Percentiles rank a stretch among this genome's conserved stretches.
Evolutionary conservation across 53 echinoderm and acorn worm species (phyloP).

Genomic region (Hippasteria phrygiana): DNA sequence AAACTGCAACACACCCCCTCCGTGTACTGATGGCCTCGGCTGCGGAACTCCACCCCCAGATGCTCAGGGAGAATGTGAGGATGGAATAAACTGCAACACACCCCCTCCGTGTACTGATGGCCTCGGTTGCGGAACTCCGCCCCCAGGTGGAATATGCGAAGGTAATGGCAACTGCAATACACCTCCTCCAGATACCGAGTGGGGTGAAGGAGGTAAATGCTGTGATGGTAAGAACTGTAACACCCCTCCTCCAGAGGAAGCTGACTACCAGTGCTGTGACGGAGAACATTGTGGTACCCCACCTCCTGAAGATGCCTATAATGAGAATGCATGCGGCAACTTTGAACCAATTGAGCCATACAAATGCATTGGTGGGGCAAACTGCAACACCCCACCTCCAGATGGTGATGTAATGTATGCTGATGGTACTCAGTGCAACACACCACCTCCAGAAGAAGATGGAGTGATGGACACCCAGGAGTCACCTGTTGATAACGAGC

Average conservation of each 20-base stretch:
- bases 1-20: constrained; percentile 85
- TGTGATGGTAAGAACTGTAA: constrained; percentile 34
- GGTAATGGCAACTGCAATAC: constrained; percentile 81
- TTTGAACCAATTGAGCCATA: constrained; percentile 58
- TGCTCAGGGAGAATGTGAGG: constrained; percentile 8
- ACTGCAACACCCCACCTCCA: constrained; percentile 96
- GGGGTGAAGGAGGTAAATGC: not conserved
- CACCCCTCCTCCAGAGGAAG: constrained; percentile 78
- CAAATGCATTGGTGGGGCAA: constrained; percentile 73
- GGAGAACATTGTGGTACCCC: constrained; percentile 78
- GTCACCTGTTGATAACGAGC: constrained; percentile 68
- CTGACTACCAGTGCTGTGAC: constrained; percentile 53
- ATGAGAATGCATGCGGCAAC: constrained; percentile 58
- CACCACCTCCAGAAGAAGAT: constrained; percentile 71
- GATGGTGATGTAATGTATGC: constrained; percentile 60
- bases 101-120: constrained; percentile 87
- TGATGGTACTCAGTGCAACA: constrained; percentile 71
- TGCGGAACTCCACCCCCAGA: constrained; percentile 48
- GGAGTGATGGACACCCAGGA: constrained; percentile 59
- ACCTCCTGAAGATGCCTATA: constrained; percentile 74
- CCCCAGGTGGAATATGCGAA: constrained; percentile 64
- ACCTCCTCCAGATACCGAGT: constrained; percentile 57
- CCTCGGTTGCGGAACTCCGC: constrained; percentile 79
- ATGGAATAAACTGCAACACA: constrained; percentile 47
- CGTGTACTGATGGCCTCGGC: constrained; percentile 32